Evolutionary conservation across 2,888 invertebrate genomes (phyloP), one percentile per base, ranked within the genome.

Genomic region (Suillia variegata): DNA sequence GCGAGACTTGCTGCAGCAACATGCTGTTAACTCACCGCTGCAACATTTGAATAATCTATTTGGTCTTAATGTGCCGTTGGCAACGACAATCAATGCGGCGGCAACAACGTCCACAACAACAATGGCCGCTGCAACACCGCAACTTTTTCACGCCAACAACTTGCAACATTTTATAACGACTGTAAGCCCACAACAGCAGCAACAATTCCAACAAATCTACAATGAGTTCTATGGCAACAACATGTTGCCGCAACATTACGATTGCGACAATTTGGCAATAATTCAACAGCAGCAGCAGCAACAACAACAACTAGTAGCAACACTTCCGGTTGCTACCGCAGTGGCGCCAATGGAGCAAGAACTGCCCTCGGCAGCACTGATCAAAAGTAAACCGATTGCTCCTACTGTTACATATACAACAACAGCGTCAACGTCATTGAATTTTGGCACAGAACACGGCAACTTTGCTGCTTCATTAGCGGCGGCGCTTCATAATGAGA

Each of bases 31-130:
- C 17, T 70, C 80, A 17, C 80, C 79, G 1, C 63, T 80, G 69
- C 80, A 80, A 66, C 80, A 80, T 62, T 70, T 80, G 48, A 80
- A 74, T 70, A 79, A 80, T 71, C 65, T 80, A 56, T 80, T 80
- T 64, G 77, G 80, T 33, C 73, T 79, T 52, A 71, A 72, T 64
- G 67, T 69, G 66, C 54, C 56, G 18, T 2, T 64, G 20, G 45
- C 54, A 13, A 49, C 56, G 54, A 42, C 62, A 54, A 54, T 56
- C 59, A 49, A 48, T 58, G 18, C 18, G 5, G n/a, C 38, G 18
- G 20, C 33, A 34, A 18, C 54, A 0, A 20, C 34, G 10, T 18
- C 65, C 47, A 26, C 64, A 45, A 8, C 47, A 24, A 8, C 54
- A 24, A 33, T 61, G 18, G 34, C 64, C 10, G 17, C 53, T 6